These are phyloP conservation scores for Pseudopleuronectes americanus DNA, from an alignment of 2,797 vertebrate species.

Conservation along the genomic window DNA sequence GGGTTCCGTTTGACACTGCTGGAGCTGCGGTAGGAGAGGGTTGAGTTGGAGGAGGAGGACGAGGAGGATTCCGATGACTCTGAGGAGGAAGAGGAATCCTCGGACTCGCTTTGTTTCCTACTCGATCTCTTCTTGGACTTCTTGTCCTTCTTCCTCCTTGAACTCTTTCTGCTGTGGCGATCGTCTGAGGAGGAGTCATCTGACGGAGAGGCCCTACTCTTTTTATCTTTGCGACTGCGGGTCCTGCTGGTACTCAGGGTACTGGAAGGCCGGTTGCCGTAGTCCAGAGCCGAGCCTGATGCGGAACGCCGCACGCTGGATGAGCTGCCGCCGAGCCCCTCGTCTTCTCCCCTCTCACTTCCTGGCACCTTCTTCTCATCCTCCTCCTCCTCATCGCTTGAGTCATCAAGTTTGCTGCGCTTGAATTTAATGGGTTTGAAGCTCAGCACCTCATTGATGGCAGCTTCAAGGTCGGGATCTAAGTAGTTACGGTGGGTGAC, in stretches of 20 bases:
- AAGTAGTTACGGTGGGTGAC: constrained; percentile 90
- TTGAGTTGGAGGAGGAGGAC: constrained; percentile 83
- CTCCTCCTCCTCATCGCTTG: constrained; percentile 84
- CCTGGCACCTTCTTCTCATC: constrained; percentile 63
- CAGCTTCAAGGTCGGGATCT: constrained; percentile 95
- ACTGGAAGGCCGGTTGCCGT: constrained; percentile 78
- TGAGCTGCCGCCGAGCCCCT: constrained; percentile 65
- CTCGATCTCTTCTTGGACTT: constrained; percentile 88
- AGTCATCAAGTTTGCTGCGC: constrained; percentile 89
- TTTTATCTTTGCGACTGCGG: constrained; percentile 74
- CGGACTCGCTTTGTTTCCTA: constrained; percentile 81
- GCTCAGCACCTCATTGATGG: constrained; percentile 96
- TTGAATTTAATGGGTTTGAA: constrained; percentile 91
- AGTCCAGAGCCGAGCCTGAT: constrained; percentile 85
- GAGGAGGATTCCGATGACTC: constrained; percentile 76
- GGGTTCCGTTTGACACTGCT: constrained; percentile 91
- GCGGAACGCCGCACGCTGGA: constrained; percentile 86
- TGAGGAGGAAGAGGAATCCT: constrained; percentile 83
- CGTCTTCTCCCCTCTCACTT: constrained; percentile 78
- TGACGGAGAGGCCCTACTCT: constrained; percentile 75
- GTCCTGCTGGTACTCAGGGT: constrained; percentile 71
- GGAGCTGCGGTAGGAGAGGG: constrained; percentile 91
- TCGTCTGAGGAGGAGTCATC: constrained; percentile 83
- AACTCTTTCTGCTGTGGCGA: constrained; percentile 75
- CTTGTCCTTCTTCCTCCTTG: constrained; percentile 78